These are phyloP conservation scores for Drosophila tropicalis DNA, from an alignment of 1,140 invertebrate species.

Conservation along the genomic window DNA sequence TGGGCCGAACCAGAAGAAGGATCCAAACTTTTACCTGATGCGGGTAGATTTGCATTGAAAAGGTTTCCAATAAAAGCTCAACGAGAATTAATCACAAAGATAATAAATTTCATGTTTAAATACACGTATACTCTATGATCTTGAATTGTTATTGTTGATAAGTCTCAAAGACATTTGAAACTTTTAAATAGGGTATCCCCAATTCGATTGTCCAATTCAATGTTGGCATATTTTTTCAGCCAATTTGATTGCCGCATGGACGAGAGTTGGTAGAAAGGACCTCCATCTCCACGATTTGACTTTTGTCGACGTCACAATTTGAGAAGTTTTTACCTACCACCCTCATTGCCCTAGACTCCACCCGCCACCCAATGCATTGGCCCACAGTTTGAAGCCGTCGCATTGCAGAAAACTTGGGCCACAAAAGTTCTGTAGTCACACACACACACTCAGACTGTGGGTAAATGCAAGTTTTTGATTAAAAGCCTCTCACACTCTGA, in stretches of 20 bases:
- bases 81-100: slow-evolving; percentile 6
- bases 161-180: not conserved
- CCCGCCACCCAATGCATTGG: not conserved
- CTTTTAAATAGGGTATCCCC: not conserved
- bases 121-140: not conserved
- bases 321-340: slow-evolving; percentile 51
- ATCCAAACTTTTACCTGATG: slow-evolving; percentile 2
- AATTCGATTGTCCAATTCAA: not conserved
- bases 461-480: slow-evolving; percentile 76
- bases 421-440: slow-evolving; percentile 64
- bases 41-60: not conserved
- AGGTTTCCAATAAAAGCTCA: not conserved
- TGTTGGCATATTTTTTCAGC: not conserved
- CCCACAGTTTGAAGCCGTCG: slow-evolving; percentile 35
- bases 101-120: not conserved
- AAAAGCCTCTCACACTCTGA: slow-evolving; percentile 49
- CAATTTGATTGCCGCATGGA: slow-evolving; percentile 2
- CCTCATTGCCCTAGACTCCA: not conserved
- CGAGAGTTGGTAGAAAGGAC: slow-evolving; percentile 9
- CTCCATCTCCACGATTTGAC: slow-evolving; percentile 62
- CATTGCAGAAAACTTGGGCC: slow-evolving; percentile 54
- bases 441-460: slow-evolving; percentile 19
- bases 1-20: not conserved
- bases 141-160: no score
- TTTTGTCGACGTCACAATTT: slow-evolving; percentile 76